Evolutionary conservation across 2,113 vertebrate species (phyloP).

Genomic region (human (Homo sapiens)): GRCh38 chr7:90909001-90909500

Average conservation of each 20-base stretch:
- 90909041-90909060: background rate
- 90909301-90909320: background rate
- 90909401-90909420: background rate
- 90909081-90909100: background rate
- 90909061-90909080: background rate
- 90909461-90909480: background rate
- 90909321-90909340: background rate
- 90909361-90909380: background rate
- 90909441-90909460: background rate
- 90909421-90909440: background rate
- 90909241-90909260: background rate
- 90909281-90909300: background rate
- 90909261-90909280: background rate
- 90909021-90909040: background rate
- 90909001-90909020: background rate
- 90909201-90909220: background rate
- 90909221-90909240: constrained; percentile 1
- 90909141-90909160: background rate
- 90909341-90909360: background rate
- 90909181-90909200: background rate
- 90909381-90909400: background rate
- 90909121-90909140: background rate
- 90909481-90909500: background rate
- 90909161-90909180: background rate
- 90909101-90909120: background rate